Percentiles rank a stretch among this genome's conserved stretches.
Conservation (phyloP, 2,797 vertebrate genomes). For the Discoglossus pictus region DNA sequence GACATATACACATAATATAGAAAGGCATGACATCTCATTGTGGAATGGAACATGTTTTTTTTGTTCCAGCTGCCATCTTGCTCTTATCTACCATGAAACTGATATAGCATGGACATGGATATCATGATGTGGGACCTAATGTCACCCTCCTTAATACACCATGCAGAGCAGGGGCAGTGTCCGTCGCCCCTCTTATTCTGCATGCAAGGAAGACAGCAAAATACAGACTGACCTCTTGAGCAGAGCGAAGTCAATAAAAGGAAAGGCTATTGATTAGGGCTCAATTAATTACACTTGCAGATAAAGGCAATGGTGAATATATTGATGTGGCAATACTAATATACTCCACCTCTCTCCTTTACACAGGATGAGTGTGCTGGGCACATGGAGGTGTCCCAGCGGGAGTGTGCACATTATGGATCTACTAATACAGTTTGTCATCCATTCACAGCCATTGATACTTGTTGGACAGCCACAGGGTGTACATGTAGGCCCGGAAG, state of each 20-base stretch:
- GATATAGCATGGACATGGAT: too few relatives aligned
- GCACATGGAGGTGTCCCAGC: neutral
- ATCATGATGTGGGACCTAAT: too few relatives aligned
- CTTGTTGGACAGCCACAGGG: too few relatives aligned
- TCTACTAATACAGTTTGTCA: neutral
- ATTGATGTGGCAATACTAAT: constrained; percentile 39
- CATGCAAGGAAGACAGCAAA: constrained; percentile 12
- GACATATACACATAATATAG: too few relatives aligned
- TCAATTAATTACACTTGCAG: constrained; percentile 48
- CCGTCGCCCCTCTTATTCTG: constrained; percentile 1
- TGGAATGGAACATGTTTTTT: too few relatives aligned
- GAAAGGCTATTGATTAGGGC: constrained; percentile 45
- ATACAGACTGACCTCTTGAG: constrained; percentile 32
- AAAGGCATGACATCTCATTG: too few relatives aligned
- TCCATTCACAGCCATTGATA: neutral
- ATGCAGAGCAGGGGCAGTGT: too few relatives aligned
- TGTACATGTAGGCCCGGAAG: too few relatives aligned
- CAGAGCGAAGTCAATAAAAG: constrained; percentile 43
- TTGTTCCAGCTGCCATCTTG: too few relatives aligned
- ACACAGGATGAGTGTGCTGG: neutral
- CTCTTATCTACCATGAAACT: too few relatives aligned
- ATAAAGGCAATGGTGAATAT: constrained; percentile 45
- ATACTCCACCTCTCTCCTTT: constrained; percentile 31
- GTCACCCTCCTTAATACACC: too few relatives aligned
- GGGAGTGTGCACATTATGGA: neutral